These are phyloP conservation scores for Jordanella pulchra DNA, from an alignment of 2,797 vertebrate species.

Conservation along the genomic window DNA sequence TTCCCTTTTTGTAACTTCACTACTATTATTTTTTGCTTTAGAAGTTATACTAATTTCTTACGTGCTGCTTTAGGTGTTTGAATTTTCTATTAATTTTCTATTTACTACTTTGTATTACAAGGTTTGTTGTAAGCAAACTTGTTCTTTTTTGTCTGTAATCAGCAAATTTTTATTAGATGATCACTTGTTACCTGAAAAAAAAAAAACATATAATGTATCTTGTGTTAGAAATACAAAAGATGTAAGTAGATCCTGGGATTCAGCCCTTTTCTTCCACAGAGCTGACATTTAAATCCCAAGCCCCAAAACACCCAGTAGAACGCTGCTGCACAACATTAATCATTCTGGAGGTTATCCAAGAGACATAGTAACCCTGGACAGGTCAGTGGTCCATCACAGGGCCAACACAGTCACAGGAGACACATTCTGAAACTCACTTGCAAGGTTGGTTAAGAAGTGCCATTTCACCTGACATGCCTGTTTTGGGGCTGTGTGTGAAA, in stretches of 20 bases:
- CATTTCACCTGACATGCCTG: neutral
- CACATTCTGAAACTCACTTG: neutral
- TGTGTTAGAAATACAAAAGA: neutral
- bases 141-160: neutral
- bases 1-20: neutral
- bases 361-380: constrained; percentile 8
- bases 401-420: constrained; percentile 5
- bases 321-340: constrained; percentile 6
- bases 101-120: neutral
- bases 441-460: neutral
- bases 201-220: neutral
- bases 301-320: constrained; percentile 4
- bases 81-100: neutral
- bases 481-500: neutral
- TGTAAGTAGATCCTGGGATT: neutral
- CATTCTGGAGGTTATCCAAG: constrained; percentile 13
- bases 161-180: neutral
- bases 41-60: neutral
- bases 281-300: constrained; percentile 4
- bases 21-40: neutral
- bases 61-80: neutral
- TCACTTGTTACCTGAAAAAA: neutral
- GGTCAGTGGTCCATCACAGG: constrained; percentile 8
- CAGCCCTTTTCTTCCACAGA: neutral
- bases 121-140: neutral